Evolutionary conservation across 2,797 vertebrate species (phyloP).

Genomic region (Spondyliosoma cantharus): DNA sequence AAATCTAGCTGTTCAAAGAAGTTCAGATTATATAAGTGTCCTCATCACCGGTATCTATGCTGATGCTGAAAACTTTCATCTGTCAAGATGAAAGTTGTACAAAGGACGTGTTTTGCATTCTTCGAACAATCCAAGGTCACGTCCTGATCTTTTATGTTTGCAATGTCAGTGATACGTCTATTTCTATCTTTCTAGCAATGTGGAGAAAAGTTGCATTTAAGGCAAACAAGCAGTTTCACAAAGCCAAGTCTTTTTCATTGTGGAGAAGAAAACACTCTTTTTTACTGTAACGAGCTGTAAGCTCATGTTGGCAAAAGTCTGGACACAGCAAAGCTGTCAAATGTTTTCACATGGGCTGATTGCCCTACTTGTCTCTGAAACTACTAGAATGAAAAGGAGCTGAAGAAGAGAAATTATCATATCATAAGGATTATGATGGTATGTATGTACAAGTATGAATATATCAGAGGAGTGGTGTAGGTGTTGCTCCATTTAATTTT

Average conservation of each 20-base stretch:
- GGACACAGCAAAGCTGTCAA: constrained; percentile 74
- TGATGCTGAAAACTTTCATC: constrained; percentile 8
- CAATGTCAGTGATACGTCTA: constrained; percentile 4
- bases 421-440: not conserved
- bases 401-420: constrained; percentile 19
- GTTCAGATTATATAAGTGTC: not conserved
- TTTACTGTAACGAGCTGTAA: constrained; percentile 58
- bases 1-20: not conserved
- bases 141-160: constrained; percentile 31
- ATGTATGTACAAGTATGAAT: constrained; percentile 8
- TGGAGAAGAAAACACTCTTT: constrained; percentile 39
- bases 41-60: not conserved
- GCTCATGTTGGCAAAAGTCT: constrained; percentile 50
- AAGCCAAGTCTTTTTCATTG: constrained; percentile 56
- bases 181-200: constrained; percentile 39
- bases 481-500: constrained; percentile 22
- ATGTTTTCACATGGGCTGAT: constrained; percentile 41
- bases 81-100: not conserved
- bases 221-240: constrained; percentile 60
- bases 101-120: constrained; percentile 11
- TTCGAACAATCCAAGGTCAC: constrained; percentile 32
- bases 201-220: constrained; percentile 51
- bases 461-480: not conserved
- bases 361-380: constrained; percentile 61
- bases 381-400: constrained; percentile 35